Base-by-base conservation (phyloP, 2,888 invertebrate species). In the Ormia ochracea region DNA sequence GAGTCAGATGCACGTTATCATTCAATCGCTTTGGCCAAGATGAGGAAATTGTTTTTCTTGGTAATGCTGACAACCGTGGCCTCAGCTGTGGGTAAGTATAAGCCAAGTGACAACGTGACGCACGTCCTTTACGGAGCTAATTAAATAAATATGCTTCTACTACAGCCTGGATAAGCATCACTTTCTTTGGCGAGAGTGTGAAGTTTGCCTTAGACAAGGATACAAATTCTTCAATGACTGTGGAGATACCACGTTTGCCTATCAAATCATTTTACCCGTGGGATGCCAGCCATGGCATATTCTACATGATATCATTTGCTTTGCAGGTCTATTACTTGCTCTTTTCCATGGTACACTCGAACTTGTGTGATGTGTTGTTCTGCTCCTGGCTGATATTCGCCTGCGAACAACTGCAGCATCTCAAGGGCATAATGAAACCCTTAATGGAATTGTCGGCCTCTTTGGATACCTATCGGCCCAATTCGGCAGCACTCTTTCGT, bases 321-420 rank as follows among this genome's bases (percentile, higher is more conserved):
- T 94, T 92, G 84, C 95, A 94, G 91, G 90, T 93, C 14, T 94
- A 94, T 86, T 95, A 93, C 91, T 88, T 95, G 0, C 83, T 93
- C 6, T 93, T 94, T 85, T 90, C 93, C 0, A 92, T 94, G 91
- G 84, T 91, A 0, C 91, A 93, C 28, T 90, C 92, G 0, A 93
- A 92, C 83, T 87, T 93, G n/a, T 87, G 91, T 85, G 96, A 96
- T 86, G 93, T 94, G 0, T 90, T 96, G 84, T 96, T 96, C 90
- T 96, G 95, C 86, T 95, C 94, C 1, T 96, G 95, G 95, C 85
- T 96, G 82, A 93, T 96, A 76, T 96, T 95, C 85, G 95, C 96
- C 0, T 96, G 96, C 84, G 96, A 96, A 84, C 96, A 96, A 87
- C 90, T 96, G 73, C 94, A 95, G 86, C 96, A 96, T 88, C 90